Evolutionary conservation across 2,797 vertebrate genomes (phyloP).

Genomic region (Eospalax fontanierii): DNA sequence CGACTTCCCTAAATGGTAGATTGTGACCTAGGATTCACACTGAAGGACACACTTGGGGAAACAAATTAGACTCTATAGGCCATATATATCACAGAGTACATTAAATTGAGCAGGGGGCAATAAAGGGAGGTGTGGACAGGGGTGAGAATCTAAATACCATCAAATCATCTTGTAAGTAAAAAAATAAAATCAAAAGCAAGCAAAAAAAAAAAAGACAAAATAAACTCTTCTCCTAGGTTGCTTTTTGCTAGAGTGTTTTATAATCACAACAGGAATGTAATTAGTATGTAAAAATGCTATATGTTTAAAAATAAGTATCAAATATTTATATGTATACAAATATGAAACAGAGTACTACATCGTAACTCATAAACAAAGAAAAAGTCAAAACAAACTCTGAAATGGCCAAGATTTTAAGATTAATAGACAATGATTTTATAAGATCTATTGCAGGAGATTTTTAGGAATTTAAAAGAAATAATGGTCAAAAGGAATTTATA

Average conservation of each 20-base stretch:
- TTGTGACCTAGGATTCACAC: background rate
- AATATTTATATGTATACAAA: background rate
- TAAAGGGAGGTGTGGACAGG: no score
- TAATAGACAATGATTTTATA: background rate
- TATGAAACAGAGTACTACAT: background rate
- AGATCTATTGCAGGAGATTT: background rate
- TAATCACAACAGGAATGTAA: background rate
- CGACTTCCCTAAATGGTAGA: background rate
- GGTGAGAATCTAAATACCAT: no score
- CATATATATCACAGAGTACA: no score
- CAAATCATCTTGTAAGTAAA: no score
- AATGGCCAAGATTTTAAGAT: background rate
- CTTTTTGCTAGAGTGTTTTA: background rate
- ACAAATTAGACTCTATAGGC: no score
- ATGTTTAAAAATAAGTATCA: background rate
- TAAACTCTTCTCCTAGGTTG: background rate
- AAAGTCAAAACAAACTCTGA: background rate
- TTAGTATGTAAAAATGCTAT: background rate
- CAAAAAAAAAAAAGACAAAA: background rate
- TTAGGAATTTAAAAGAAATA: conserved; percentile 24
- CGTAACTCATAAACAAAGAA: background rate
- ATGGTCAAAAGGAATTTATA: background rate
- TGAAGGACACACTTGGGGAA: no score
- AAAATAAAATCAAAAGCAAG: no score
- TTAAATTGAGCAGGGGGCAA: no score